Evolutionary conservation across 1,140 invertebrate genomes (phyloP), one percentile per base, ranked within the genome.

Genomic region (Apis cerana): DNA sequence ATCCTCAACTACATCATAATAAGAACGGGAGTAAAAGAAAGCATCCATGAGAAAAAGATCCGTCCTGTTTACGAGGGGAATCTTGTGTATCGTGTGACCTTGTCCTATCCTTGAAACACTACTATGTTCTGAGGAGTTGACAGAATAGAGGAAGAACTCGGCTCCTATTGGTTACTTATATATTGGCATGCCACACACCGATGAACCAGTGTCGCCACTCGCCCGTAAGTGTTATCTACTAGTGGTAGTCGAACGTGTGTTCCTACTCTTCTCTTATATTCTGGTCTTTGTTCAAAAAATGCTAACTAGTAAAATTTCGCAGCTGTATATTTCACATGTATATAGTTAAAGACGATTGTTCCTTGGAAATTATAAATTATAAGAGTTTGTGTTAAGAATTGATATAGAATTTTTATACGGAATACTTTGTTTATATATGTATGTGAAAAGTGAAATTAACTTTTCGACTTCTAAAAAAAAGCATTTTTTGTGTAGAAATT

Each of bases 331-430:
- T 23, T 9, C 3, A 52, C 27, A 56, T 65, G 27, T 33, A 0
- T 65, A 17, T 50, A 65, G 33, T 75, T 75, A 33, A 65, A 67
- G n/a, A 17, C 12, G 15, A 58, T 62, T 58, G 70, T 75, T 76
- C 23, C 33, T 59, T 27, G 9, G 12, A 69, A 48, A n/a, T 59
- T 9, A 5, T 23, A 74, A 43, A 21, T 23, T 43, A 2, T 1
- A 17, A 3, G 33, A 27, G 43, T 19, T 48, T 8, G 4, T 23
- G 8, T 48, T 52, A 17, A 27, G 23, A 75, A 62, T 21, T 19
- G 1, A 27, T 27, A 27, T 27, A n/a, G n/a, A n/a, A n/a, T 27
- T 48, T 61, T 2, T 12, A 21, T 19, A 58, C 3, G 48, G 2
- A 68, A 19, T 21, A 52, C 0, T 27, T 59, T 61, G 15, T 48